Percentiles rank a stretch among this genome's conserved stretches.
phyloP scores from a whole-genome alignment of 64 coral and sea anemone species.

The Exaiptasia diaphana region DNA sequence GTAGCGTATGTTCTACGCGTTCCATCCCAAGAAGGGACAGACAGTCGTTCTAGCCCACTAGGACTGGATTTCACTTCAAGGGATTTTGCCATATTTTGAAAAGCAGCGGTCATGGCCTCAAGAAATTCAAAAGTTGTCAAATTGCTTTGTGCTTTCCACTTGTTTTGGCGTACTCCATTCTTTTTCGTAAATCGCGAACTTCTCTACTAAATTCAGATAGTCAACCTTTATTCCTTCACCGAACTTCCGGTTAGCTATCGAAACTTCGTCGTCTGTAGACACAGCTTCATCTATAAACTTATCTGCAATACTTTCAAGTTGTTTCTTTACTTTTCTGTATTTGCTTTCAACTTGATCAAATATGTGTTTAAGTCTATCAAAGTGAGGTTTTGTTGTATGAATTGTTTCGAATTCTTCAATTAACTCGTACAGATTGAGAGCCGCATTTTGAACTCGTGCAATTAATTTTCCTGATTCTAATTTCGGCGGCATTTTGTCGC shows the following conservation, averaged over 20 bases:
- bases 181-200: slow-evolving; percentile 60
- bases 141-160: slow-evolving; percentile 21
- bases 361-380: slow-evolving; percentile 44
- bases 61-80: slow-evolving; percentile 39
- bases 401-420: slow-evolving; percentile 68
- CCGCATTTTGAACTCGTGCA: slow-evolving; percentile 26
- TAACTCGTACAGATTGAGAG: slow-evolving; percentile 43
- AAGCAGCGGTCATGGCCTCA: slow-evolving; percentile 40
- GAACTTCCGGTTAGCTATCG: slow-evolving; percentile 29
- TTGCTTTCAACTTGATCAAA: slow-evolving; percentile 59
- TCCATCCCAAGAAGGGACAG: slow-evolving; percentile 53
- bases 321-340: slow-evolving; percentile 52
- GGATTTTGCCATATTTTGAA: slow-evolving; percentile 57
- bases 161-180: slow-evolving; percentile 19
- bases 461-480: neutral
- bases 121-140: slow-evolving; percentile 11
- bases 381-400: slow-evolving; percentile 48
- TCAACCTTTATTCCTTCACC: slow-evolving; percentile 37
- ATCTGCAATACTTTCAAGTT: slow-evolving; percentile 41
- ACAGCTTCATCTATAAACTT: slow-evolving; percentile 52
- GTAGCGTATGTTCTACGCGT: slow-evolving; percentile 16
- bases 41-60: slow-evolving; percentile 38
- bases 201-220: slow-evolving; percentile 49
- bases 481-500: slow-evolving; percentile 12
- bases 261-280: slow-evolving; percentile 44